phyloP scores from a whole-genome alignment of 2,888 invertebrate species.

The Notocelia uddmanniana region DNA sequence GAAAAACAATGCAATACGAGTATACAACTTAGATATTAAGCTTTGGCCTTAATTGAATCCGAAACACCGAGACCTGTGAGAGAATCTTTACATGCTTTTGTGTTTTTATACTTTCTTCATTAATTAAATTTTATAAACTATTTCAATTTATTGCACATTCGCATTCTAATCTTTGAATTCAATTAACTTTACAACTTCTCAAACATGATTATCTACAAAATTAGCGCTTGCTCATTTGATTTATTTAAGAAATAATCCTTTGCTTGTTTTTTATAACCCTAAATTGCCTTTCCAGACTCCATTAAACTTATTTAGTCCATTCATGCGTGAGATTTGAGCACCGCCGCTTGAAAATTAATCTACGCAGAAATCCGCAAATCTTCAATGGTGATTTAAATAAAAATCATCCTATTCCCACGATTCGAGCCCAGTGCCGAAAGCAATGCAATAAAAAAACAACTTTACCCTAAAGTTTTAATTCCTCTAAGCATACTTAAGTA shows the following conservation, averaged over 20 bases:
- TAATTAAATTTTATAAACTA: too few species aligned
- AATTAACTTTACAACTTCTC: too few species aligned
- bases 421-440: conserved; percentile 53
- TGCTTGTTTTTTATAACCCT: conserved; percentile 14
- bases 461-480: conserved; percentile 65
- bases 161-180: too few species aligned
- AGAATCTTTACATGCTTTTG: too few species aligned
- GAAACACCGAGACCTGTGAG: too few species aligned
- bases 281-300: conserved; percentile 43
- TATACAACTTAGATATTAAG: too few species aligned
- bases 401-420: conserved; percentile 47
- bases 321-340: conserved; percentile 38
- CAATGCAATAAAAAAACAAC: conserved; percentile 64
- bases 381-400: conserved; percentile 44
- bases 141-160: too few species aligned
- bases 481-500: conserved; percentile 66
- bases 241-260: conserved; percentile 2
- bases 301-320: conserved; percentile 37
- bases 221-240: conserved; percentile 3
- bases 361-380: conserved; percentile 36
- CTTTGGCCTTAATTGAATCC: too few species aligned
- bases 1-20: too few species aligned
- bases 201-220: too few species aligned
- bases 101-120: too few species aligned
- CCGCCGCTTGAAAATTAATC: conserved; percentile 40